phyloP scores from a whole-genome alignment of 2,113 vertebrate genomes.

The Misgurnus mizolepis region DNA sequence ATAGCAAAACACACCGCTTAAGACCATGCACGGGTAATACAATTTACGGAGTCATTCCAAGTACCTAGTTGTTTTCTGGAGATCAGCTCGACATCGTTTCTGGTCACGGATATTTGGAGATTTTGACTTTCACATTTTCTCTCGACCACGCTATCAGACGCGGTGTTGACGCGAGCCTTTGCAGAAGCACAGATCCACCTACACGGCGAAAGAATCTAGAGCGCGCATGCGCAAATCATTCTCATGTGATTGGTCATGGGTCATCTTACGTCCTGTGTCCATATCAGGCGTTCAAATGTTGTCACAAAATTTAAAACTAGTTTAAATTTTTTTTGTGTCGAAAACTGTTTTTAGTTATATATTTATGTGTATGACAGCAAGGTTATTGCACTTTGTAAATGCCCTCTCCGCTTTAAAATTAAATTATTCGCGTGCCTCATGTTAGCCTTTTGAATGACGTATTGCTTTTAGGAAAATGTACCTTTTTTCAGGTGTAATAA shows the following conservation, averaged over 20 bases:
- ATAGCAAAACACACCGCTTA: constrained; percentile 9
- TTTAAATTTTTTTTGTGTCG: not conserved
- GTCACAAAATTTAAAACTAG: not conserved
- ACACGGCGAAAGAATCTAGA: not conserved
- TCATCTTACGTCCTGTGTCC: not conserved
- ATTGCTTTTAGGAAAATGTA: not conserved
- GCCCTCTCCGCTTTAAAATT: not conserved
- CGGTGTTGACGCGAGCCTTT: constrained; percentile 6
- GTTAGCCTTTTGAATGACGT: not conserved
- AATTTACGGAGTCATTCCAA: not conserved
- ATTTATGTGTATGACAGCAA: not conserved
- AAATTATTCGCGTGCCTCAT: not conserved
- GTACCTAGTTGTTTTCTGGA: not conserved
- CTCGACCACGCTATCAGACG: constrained; percentile 15
- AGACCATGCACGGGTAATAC: not conserved
- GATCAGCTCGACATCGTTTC: constrained; percentile 27
- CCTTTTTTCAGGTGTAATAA: not conserved
- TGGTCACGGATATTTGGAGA: not conserved
- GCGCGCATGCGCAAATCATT: not conserved
- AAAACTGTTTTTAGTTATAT: not conserved
- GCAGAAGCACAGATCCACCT: not conserved
- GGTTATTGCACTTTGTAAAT: not conserved
- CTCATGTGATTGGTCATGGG: not conserved
- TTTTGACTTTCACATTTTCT: constrained; percentile 31
- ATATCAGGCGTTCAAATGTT: not conserved